Evolutionary conservation across 2,797 vertebrate genomes (phyloP).

Genomic region (Centroberyx gerrardi): DNA sequence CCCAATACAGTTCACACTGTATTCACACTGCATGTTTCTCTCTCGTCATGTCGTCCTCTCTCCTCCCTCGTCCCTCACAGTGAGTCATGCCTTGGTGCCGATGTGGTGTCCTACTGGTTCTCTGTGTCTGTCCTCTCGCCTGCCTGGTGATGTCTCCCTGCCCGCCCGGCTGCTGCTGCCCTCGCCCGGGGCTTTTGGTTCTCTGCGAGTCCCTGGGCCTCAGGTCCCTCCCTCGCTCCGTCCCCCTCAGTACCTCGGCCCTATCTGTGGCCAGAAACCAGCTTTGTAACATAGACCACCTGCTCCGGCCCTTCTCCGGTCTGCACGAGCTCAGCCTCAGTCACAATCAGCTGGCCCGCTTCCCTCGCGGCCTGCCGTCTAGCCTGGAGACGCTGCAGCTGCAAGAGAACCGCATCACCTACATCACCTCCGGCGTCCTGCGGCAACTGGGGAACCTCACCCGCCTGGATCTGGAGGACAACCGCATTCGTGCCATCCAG

Average conservation of each 20-base stretch:
- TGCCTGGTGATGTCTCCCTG: slow-evolving; percentile 68
- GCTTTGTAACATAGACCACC: slow-evolving; percentile 86
- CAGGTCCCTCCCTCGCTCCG: slow-evolving; percentile 78
- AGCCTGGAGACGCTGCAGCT: slow-evolving; percentile 86
- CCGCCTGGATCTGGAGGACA: slow-evolving; percentile 84
- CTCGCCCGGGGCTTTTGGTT: slow-evolving; percentile 75
- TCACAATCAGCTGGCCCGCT: slow-evolving; percentile 82
- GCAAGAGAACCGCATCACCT: slow-evolving; percentile 86
- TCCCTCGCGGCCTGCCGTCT: slow-evolving; percentile 86
- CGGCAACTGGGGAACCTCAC: slow-evolving; percentile 85
- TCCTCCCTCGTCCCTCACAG: slow-evolving; percentile 64
- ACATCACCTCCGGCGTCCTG: slow-evolving; percentile 81
- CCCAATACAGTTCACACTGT: background rate
- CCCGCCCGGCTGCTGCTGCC: slow-evolving; percentile 87
- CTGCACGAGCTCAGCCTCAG: slow-evolving; percentile 88
- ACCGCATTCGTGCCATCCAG: slow-evolving; percentile 85
- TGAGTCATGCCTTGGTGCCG: slow-evolving; percentile 83
- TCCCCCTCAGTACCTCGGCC: slow-evolving; percentile 81
- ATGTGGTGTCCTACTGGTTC: slow-evolving; percentile 75
- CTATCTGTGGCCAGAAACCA: slow-evolving; percentile 86
- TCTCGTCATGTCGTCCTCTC: slow-evolving; percentile 16
- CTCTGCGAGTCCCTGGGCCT: slow-evolving; percentile 88
- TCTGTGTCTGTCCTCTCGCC: slow-evolving; percentile 71
- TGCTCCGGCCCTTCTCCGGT: slow-evolving; percentile 76
- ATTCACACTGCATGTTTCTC: background rate